These are phyloP conservation scores for Marmota monax DNA, from an alignment of 2,113 vertebrate species.

Conservation along the genomic window DNA sequence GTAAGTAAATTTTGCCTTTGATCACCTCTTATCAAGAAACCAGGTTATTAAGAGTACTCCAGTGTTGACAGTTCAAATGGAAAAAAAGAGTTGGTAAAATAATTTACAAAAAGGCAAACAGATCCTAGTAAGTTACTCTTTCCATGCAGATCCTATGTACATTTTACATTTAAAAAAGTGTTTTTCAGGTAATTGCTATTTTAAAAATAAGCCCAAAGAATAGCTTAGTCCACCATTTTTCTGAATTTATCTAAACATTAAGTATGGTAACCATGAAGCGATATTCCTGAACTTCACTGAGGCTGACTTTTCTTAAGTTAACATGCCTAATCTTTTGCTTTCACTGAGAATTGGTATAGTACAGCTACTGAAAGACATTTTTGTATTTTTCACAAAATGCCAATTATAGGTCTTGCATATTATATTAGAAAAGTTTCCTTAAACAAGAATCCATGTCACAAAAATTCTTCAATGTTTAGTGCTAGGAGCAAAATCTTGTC, in stretches of 20 bases:
- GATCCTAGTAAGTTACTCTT: not conserved
- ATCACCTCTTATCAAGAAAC: not conserved
- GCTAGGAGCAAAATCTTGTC: not conserved
- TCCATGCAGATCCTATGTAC: not conserved
- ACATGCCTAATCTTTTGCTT: not conserved
- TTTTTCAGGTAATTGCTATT: not conserved
- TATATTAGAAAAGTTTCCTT: not conserved
- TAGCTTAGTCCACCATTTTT: not conserved
- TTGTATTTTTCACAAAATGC: not conserved
- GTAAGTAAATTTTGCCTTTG: not conserved
- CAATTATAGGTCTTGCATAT: not conserved
- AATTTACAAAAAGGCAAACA: not conserved
- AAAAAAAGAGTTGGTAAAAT: not conserved
- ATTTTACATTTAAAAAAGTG: not conserved
- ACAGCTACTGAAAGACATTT: not conserved
- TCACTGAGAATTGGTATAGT: not conserved
- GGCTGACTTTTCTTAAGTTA: not conserved
- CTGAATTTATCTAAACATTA: not conserved
- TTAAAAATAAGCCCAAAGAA: not conserved
- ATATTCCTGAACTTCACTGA: not conserved
- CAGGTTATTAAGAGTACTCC: not conserved
- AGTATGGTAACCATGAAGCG: not conserved
- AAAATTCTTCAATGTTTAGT: not conserved
- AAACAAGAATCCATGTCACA: not conserved
- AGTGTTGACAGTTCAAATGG: not conserved